Evolutionary conservation across 2,888 invertebrate genomes (phyloP).

Genomic region (Temnothorax ravouxi): DNA sequence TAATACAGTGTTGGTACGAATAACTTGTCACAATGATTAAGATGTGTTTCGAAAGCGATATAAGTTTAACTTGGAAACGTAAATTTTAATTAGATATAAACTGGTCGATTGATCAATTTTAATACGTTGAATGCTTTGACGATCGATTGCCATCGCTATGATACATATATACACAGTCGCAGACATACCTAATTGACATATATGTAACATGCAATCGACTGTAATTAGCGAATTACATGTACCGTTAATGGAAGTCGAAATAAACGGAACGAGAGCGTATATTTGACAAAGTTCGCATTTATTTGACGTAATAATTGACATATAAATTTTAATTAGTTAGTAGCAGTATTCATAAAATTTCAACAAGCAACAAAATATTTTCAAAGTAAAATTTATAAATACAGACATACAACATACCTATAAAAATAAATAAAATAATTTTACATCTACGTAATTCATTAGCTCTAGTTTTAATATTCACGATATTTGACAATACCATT

Average conservation of each 20-base stretch:
- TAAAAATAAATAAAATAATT: neutral
- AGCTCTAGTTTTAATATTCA: neutral
- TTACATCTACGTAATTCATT: neutral
- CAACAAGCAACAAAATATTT: neutral
- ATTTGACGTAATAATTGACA: constrained; percentile 31
- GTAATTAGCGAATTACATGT: constrained; percentile 25
- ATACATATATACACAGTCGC: constrained; percentile 2
- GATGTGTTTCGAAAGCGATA: neutral
- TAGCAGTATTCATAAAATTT: neutral
- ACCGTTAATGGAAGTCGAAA: constrained; percentile 31
- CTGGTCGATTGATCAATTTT: constrained; percentile 26
- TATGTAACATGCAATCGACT: constrained; percentile 27
- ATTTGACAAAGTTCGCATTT: constrained; percentile 16
- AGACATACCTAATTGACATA: constrained; percentile 20
- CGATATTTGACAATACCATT: neutral
- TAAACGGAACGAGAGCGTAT: constrained; percentile 6
- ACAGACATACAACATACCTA: neutral
- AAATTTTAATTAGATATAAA: constrained; percentile 12
- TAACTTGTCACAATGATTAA: neutral
- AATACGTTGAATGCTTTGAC: constrained; percentile 21
- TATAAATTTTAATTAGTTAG: constrained; percentile 21
- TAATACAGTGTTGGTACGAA: neutral
- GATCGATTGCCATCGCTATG: constrained; percentile 12
- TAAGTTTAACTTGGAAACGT: constrained; percentile 22
- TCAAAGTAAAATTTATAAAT: neutral